Evolutionary conservation across 2,113 vertebrate genomes (phyloP).

Genomic region (Xiphophorus hellerii): DNA sequence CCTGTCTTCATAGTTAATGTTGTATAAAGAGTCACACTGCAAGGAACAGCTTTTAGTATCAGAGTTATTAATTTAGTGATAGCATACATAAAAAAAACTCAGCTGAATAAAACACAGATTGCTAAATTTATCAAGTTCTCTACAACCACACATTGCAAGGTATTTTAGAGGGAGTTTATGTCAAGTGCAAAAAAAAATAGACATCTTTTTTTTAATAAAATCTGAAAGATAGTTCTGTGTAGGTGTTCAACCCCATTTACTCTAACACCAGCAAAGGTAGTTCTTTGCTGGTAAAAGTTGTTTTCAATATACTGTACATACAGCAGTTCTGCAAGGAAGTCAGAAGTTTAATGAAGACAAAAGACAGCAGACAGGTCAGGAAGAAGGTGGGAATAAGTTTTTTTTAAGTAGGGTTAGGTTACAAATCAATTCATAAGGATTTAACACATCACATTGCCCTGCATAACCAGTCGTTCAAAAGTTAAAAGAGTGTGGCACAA

Average conservation of each 20-base stretch:
- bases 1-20: constrained; percentile 2
- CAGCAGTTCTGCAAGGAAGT: not conserved
- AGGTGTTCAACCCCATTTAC: not conserved
- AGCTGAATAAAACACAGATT: not conserved
- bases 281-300: not conserved
- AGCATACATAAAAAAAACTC: too few species aligned
- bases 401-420: not conserved
- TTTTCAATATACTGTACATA: not conserved
- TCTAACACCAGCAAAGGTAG: not conserved
- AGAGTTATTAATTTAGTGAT: constrained; percentile 50
- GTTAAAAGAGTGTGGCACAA: too few species aligned
- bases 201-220: not conserved
- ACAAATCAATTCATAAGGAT: not conserved
- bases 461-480: not conserved
- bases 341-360: not conserved
- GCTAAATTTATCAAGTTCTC: too few species aligned
- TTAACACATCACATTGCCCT: too few species aligned
- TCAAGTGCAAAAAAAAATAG: not conserved
- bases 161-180: too few species aligned
- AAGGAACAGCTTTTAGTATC: constrained; percentile 38
- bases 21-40: constrained; percentile 14
- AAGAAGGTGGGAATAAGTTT: not conserved
- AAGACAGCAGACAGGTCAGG: not conserved
- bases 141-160: too few species aligned
- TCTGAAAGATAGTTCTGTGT: too few species aligned